Evolutionary conservation across 2,113 vertebrate species (phyloP).

Genomic region (Mola mola): DNA sequence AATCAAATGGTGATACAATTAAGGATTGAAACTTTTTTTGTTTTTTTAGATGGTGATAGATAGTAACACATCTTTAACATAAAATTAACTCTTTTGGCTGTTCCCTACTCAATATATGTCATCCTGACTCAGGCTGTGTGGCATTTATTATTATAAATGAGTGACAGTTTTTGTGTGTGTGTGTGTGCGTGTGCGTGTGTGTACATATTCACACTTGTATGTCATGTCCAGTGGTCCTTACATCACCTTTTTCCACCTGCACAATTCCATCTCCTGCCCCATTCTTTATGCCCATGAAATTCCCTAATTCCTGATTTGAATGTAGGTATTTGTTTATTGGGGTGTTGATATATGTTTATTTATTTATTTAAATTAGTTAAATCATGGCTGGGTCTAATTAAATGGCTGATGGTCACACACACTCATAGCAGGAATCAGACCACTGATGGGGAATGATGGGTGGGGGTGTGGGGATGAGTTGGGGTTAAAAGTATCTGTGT

Average conservation of each 20-base stretch:
- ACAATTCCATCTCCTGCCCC: slow-evolving; percentile 54
- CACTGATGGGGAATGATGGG: slow-evolving; percentile 80
- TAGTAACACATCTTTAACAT: no score
- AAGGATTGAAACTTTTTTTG: no score
- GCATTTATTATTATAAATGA: background rate
- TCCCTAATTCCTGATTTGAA: slow-evolving; percentile 74
- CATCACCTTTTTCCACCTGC: slow-evolving; percentile 61
- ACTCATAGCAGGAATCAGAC: slow-evolving; percentile 76
- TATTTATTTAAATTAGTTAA: slow-evolving; percentile 80
- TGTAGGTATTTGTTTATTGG: slow-evolving; percentile 79
- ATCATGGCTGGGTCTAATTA: slow-evolving; percentile 83
- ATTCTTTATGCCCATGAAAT: slow-evolving; percentile 60
- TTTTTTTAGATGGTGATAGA: no score
- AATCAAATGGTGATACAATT: no score
- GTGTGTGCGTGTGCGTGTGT: slow-evolving; percentile 11
- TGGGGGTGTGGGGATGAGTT: slow-evolving; percentile 50
- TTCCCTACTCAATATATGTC: background rate
- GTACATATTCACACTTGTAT: slow-evolving; percentile 8
- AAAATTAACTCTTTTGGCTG: background rate
- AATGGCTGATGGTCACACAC: slow-evolving; percentile 81
- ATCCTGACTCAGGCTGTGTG: background rate
- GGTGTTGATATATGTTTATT: slow-evolving; percentile 78
- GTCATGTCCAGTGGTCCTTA: slow-evolving; percentile 63
- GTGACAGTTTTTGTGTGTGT: slow-evolving; percentile 4
- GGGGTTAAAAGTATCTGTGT: slow-evolving; percentile 45